Evolutionary conservation across 2,797 vertebrate species (phyloP).

Genomic region (Macropus fuliginosus): DNA sequence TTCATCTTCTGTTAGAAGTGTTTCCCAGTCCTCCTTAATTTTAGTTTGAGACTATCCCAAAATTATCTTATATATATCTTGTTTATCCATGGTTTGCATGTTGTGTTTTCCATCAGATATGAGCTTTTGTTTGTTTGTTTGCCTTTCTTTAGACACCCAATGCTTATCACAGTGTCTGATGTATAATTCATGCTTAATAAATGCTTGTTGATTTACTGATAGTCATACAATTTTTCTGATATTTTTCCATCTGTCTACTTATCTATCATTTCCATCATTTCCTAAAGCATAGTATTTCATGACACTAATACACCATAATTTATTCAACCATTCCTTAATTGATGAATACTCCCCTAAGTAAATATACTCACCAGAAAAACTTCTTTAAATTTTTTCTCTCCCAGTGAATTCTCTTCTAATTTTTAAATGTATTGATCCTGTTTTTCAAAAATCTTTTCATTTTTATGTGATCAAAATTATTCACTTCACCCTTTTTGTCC

Average conservation of each 20-base stretch:
- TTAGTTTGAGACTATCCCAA: not conserved
- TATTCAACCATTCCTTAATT: not conserved
- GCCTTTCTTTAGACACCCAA: not conserved
- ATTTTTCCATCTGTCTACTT: not conserved
- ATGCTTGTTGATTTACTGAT: not conserved
- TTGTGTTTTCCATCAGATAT: not conserved
- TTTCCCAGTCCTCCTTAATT: not conserved
- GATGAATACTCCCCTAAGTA: not conserved
- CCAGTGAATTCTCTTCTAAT: not conserved
- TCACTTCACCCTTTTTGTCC: not conserved
- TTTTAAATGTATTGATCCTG: not conserved
- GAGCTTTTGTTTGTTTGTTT: not conserved
- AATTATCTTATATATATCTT: not conserved
- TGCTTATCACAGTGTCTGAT: not conserved
- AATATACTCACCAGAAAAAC: not conserved
- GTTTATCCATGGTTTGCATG: not conserved
- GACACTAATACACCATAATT: not conserved
- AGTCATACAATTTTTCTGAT: not conserved
- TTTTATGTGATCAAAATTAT: not conserved
- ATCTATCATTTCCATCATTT: not conserved
- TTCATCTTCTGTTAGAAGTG: not conserved
- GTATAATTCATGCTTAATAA: not conserved
- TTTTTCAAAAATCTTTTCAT: not conserved
- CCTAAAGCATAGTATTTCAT: not conserved
- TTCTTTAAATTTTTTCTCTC: not conserved